phyloP scores from a whole-genome alignment of 2,888 invertebrate species.

The Dryobotodes eremita region DNA sequence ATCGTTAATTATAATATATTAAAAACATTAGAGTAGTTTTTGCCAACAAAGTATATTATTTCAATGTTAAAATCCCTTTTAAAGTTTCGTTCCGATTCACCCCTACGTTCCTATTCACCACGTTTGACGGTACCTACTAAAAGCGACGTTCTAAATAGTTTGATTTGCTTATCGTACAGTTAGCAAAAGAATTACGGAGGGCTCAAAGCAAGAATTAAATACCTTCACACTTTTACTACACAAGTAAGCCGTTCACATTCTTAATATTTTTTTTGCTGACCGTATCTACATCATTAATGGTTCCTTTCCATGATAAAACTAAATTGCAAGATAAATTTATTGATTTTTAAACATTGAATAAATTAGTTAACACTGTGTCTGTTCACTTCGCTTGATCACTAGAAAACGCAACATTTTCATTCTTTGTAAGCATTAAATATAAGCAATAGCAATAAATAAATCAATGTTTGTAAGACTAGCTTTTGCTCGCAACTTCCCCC shows the following conservation, averaged over 20 bases:
- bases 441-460: no score
- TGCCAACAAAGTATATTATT: no score
- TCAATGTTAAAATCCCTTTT: no score
- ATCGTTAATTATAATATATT: no score
- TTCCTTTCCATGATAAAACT: background rate
- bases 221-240: background rate
- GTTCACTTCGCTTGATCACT: background rate
- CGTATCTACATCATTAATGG: background rate
- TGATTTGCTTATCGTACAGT: background rate
- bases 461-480: no score
- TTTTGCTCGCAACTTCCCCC: background rate
- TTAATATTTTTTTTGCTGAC: background rate
- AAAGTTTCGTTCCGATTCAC: no score
- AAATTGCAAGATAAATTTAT: background rate
- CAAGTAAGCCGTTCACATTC: background rate
- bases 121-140: no score
- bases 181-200: background rate
- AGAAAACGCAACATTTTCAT: background rate
- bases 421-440: no score
- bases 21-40: no score
- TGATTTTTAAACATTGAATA: background rate
- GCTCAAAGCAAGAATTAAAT: background rate
- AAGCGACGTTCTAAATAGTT: background rate
- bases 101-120: no score
- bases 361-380: background rate